Evolutionary conservation across 2,113 vertebrate species (phyloP).

Genomic region (Oriolus oriolus): DNA sequence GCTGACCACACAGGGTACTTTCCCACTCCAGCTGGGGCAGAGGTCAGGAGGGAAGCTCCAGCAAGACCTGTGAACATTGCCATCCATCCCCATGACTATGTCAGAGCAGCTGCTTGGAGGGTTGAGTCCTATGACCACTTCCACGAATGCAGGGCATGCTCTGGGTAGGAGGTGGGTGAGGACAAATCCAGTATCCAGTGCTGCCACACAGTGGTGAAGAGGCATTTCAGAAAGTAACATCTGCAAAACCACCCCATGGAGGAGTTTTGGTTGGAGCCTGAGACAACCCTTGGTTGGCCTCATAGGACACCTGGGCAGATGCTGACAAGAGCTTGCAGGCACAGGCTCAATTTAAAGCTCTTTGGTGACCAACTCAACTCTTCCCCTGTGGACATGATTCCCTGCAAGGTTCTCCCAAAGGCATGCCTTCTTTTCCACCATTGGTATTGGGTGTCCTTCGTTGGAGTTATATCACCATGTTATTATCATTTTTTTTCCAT

Average conservation of each 20-base stretch:
- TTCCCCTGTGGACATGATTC: not conserved
- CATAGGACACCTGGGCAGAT: not conserved
- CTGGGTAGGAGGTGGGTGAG: not conserved
- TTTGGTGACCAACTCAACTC: not conserved
- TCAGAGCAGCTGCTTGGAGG: not conserved
- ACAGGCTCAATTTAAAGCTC: not conserved
- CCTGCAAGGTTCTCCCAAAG: not conserved
- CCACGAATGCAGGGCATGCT: not conserved
- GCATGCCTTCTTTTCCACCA: not conserved
- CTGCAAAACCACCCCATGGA: not conserved
- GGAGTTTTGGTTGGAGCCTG: not conserved
- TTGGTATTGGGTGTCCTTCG: not conserved
- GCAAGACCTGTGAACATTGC: not conserved
- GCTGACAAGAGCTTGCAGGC: not conserved
- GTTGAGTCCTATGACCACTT: not conserved
- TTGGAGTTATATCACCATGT: not conserved
- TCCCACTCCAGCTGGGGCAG: not conserved
- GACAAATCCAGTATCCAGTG: conserved; percentile 14
- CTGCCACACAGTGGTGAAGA: conserved; percentile 50
- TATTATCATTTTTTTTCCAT: not conserved
- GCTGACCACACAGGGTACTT: not conserved
- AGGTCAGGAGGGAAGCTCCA: not conserved
- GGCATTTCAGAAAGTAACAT: not conserved
- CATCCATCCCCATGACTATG: not conserved
- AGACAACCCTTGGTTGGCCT: not conserved